Evolutionary conservation across 2,888 invertebrate genomes (phyloP), one percentile per base, ranked within the genome.

Genomic region (Steromphala cineraria): DNA sequence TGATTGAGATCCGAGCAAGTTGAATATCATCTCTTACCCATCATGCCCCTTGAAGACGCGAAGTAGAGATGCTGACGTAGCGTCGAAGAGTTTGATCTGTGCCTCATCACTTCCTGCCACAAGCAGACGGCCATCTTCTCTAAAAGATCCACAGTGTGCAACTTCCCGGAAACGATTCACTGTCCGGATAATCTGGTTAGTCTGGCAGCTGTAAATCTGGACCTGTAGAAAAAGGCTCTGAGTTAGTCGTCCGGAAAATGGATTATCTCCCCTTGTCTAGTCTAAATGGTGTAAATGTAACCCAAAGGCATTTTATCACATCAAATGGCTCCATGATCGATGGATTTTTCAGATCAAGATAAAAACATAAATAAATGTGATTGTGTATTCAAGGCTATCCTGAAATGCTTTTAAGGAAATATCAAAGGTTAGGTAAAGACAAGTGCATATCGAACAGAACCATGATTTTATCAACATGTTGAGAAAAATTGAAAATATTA

Each of bases 71-170:
- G 97, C 97, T 2, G 96, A 96, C 17, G 95, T 95, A 0, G 97
- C 96, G 94, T 99, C 98, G 94, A 98, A 99, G 2, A 99, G 94
- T 93, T 97, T 96, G 0, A 99, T 95, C 76, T 95, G 95, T 1
- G 96, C 95, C 93, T 99, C 98, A 90, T 98, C 97, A 89, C 98
- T 97, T 0, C 99, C 99, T 31, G 97, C 97, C 81, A 97, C 96
- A 78, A 93, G 82, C 15, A 93, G 84, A 77, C 87, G 85, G n/a
- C 93, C 93, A 86, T 93, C 94, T 17, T 87, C 85, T 10, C 94
- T 90, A 88, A 92, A 94, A 83, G 91, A 91, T 24, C 92, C 93
- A 76, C 93, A 90, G 84, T 92, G 91, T 0, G 93, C 93, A 2
- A 90, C 87, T 78, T 93, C 91, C 84, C 92, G 92, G 88, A 94